Evolutionary conservation across 2,888 invertebrate species (phyloP).

Genomic region (Pseudococcus longispinus): DNA sequence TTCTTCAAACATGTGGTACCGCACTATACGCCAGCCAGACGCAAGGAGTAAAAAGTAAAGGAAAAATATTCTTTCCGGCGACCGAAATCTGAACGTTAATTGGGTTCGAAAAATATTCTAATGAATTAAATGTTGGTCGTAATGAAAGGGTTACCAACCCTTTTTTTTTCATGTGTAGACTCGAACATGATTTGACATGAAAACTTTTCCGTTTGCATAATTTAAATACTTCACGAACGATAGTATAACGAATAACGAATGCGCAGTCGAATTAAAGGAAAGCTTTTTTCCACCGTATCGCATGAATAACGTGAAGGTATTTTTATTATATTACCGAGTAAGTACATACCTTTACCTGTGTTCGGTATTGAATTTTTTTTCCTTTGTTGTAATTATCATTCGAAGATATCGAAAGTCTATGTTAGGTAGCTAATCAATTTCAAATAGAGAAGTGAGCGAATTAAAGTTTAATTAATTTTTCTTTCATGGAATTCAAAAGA

Average conservation of each 20-base stretch:
- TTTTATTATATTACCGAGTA: background rate
- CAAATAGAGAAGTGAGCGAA: background rate
- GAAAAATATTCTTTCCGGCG: background rate
- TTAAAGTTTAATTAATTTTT: background rate
- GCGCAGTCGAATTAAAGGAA: background rate
- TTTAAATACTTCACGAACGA: slow-evolving; percentile 7
- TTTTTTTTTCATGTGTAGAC: background rate
- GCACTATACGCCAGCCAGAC: background rate
- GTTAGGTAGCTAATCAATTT: background rate
- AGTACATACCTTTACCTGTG: background rate
- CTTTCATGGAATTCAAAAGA: no score
- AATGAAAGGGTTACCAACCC: background rate
- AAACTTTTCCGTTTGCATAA: slow-evolving; percentile 32
- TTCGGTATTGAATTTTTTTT: background rate
- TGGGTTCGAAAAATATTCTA: slow-evolving; percentile 12
- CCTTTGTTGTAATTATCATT: background rate
- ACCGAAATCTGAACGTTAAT: slow-evolving; percentile 29
- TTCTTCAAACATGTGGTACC: background rate
- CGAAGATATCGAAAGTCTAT: background rate
- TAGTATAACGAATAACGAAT: background rate
- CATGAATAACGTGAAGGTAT: background rate
- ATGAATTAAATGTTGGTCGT: background rate
- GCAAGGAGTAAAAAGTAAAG: background rate
- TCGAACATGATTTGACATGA: background rate
- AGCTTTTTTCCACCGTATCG: background rate